These are phyloP conservation scores for Geotrypetes seraphini DNA, from an alignment of 2,797 vertebrate genomes.

Conservation along the genomic window DNA sequence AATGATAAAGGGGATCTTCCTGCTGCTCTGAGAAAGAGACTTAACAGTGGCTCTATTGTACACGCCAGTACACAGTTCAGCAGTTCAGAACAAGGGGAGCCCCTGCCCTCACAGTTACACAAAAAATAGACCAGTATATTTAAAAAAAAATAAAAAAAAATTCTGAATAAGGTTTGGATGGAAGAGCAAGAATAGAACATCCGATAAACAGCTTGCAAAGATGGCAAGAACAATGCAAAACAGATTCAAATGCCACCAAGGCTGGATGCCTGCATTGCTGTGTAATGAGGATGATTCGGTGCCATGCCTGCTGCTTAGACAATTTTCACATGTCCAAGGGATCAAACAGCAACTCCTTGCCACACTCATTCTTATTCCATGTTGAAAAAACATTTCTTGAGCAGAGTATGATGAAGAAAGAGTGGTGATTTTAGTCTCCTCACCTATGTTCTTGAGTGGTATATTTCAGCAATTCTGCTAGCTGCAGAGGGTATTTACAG, in stretches of 20 bases:
- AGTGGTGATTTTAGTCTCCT: conserved; percentile 4
- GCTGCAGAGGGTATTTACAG: conserved; percentile 95
- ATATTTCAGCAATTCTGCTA: conserved; percentile 94
- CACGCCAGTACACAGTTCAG: background rate
- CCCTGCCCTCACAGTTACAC: background rate
- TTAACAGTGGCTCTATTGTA: background rate
- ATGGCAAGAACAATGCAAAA: conserved; percentile 8
- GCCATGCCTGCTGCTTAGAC: too few relatives aligned
- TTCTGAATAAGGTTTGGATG: conserved; percentile 3
- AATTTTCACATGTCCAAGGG: too few relatives aligned
- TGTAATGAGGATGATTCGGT: too few relatives aligned
- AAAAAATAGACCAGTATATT: background rate
- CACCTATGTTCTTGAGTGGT: conserved; percentile 90
- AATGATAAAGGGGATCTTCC: background rate
- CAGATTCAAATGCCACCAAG: background rate
- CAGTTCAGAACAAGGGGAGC: background rate
- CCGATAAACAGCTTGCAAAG: background rate
- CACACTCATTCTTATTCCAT: conserved; percentile 9
- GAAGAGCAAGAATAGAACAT: background rate
- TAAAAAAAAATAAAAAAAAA: background rate
- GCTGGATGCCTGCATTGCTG: conserved; percentile 11
- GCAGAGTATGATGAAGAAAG: background rate
- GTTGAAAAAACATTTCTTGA: background rate
- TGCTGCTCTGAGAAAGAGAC: background rate
- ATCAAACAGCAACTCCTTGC: too few relatives aligned